Evolutionary conservation across 2,797 vertebrate genomes (phyloP).

Genomic region (Cynodonichthys magdalenae): DNA sequence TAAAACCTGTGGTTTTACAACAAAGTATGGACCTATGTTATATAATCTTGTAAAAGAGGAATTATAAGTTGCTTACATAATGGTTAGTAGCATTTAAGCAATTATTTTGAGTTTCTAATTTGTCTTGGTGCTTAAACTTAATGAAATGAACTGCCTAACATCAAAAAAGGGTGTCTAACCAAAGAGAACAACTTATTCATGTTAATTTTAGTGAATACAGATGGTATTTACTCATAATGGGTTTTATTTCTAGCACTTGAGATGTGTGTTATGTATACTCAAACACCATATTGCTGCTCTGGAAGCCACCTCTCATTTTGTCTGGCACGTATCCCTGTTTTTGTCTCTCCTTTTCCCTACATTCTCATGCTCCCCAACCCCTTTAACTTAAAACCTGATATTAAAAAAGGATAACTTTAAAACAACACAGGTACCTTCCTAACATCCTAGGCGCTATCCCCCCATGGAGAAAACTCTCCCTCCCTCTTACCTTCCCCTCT

Average conservation of each 20-base stretch:
- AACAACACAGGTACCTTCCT: constrained; percentile 75
- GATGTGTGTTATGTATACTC: constrained; percentile 66
- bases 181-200: constrained; percentile 7
- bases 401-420: constrained; percentile 80
- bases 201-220: constrained; percentile 23
- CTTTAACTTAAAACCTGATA: constrained; percentile 67
- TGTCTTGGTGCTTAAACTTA: not conserved
- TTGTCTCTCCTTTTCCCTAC: constrained; percentile 44
- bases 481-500: constrained; percentile 4
- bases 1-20: not conserved
- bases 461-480: constrained; percentile 46
- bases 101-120: not conserved
- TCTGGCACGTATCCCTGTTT: constrained; percentile 62
- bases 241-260: constrained; percentile 60
- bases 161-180: not conserved
- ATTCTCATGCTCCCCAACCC: constrained; percentile 34
- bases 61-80: too few relatives aligned
- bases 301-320: constrained; percentile 58
- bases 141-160: constrained; percentile 1
- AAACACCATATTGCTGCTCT: constrained; percentile 48
- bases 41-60: too few relatives aligned
- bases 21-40: too few relatives aligned
- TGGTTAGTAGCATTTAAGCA: not conserved
- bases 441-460: constrained; percentile 52
- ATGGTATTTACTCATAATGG: constrained; percentile 34